These are phyloP conservation scores for Willisornis vidua DNA, from an alignment of 2,113 vertebrate genomes.

Conservation along the genomic window DNA sequence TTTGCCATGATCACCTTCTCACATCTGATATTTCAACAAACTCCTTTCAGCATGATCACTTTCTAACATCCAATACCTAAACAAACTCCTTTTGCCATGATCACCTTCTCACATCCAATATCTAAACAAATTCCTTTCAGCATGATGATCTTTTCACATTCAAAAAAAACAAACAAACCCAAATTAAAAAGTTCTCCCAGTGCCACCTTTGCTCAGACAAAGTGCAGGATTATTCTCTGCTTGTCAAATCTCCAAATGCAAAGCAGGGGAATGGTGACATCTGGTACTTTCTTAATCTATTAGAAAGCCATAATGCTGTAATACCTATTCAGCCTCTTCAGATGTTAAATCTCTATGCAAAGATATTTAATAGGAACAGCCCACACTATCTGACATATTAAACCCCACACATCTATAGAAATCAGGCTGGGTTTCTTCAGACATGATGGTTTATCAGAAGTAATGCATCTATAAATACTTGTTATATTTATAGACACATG, in stretches of 20 bases:
- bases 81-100: too few species aligned
- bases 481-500: rapidly evolving
- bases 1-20: too few species aligned
- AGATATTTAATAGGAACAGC: neutral
- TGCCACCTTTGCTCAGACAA: neutral
- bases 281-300: constrained; percentile 10
- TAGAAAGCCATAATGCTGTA: neutral
- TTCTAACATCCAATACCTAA: too few species aligned
- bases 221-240: constrained; percentile 5
- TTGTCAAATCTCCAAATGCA: constrained; percentile 5
- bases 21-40: too few species aligned
- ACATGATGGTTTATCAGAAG: neutral
- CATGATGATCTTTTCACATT: neutral
- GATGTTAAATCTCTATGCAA: neutral
- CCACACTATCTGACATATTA: neutral
- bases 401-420: neutral
- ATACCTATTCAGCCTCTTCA: neutral
- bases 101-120: too few species aligned
- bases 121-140: neutral
- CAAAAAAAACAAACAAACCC: neutral
- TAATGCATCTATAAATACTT: neutral
- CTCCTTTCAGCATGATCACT: too few species aligned
- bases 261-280: neutral
- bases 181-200: neutral
- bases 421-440: neutral